Base-by-base conservation (phyloP, 2,888 invertebrate species). In the Entomobrya multifasciata region DNA sequence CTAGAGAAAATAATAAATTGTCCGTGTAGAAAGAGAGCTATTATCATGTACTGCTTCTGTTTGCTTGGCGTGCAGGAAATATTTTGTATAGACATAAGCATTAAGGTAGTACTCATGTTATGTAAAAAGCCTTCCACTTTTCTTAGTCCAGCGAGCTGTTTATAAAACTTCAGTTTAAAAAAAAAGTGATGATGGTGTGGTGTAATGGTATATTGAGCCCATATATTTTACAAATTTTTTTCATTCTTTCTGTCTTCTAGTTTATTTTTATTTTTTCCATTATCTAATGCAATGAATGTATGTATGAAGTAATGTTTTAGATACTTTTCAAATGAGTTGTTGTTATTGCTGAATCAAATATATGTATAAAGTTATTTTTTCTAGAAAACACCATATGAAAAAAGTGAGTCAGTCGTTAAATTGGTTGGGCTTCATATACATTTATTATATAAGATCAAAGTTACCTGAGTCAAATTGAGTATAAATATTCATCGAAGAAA, bases 341-440 rank as follows among this genome's bases (percentile, higher is more conserved):
- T 27, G n/a, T 62, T 62, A n/a, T n/a, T n/a, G n/a, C n/a, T n/a
- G n/a, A n/a, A n/a, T n/a, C n/a, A n/a, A n/a, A n/a, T n/a, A n/a
- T n/a, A n/a, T n/a, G n/a, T n/a, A n/a, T n/a, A 27, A 62, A 44
- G 3, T 57, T 57, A 8, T 70, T 52, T 52, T 52, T 57, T 77
- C 60, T 22, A 49, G 13, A 30, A 76, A 76, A 76, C 49, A 65
- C 36, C 70, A 30, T 55, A 36, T 49, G 79, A 79, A 62, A 79
- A 72, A 70, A 41, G 72, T 72, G 72, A 72, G 72, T 72, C 72
- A 72, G 72, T 72, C 25, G 70, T 72, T 27, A 72, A 49, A 72
- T 25, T 47, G 67, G 20, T 67, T 67, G 20, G 36, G 36, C 8
- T 36, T 6, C 8, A 36, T 36, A 36, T 36, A 36, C 8, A 36